These are phyloP conservation scores for Eurytoma californica DNA, from an alignment of 2,888 invertebrate genomes.

Conservation along the genomic window DNA sequence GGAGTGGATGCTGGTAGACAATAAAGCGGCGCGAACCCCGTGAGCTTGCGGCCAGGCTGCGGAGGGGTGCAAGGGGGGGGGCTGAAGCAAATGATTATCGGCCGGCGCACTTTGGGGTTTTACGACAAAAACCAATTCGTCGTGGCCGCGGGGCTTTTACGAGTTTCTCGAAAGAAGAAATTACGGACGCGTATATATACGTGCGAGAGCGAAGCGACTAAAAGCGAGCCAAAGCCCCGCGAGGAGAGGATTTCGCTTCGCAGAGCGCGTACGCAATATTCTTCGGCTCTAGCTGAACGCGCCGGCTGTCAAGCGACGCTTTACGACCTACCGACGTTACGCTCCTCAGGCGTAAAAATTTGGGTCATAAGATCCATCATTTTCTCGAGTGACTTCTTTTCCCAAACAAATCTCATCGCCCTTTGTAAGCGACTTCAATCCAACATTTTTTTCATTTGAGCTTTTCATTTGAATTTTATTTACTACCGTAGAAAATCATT, in stretches of 20 bases:
- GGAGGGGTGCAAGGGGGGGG: not conserved
- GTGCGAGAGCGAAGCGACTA: not conserved
- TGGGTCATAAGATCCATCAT: constrained; percentile 8
- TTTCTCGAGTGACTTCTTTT: not conserved
- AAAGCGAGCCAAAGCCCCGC: constrained; percentile 4
- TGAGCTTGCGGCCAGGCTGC: not conserved
- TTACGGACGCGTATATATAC: constrained; percentile 44
- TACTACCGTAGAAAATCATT: too few relatives aligned
- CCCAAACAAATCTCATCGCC: too few relatives aligned
- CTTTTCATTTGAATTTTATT: too few relatives aligned
- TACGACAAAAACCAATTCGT: constrained; percentile 66
- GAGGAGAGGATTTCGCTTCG: constrained; percentile 11
- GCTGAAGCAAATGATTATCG: constrained; percentile 58
- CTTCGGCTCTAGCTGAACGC: not conserved
- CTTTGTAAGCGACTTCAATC: not conserved
- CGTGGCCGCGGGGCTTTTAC: constrained; percentile 60
- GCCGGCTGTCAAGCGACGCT: not conserved
- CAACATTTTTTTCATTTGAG: too few relatives aligned
- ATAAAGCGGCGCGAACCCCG: not conserved
- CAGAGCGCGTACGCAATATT: constrained; percentile 2
- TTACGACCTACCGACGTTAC: constrained; percentile 11
- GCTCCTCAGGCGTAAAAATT: constrained; percentile 12
- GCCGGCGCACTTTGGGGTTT: constrained; percentile 58
- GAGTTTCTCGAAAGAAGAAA: constrained; percentile 61
- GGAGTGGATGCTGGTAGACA: not conserved